Evolutionary conservation across 1,140 invertebrate species (phyloP), one percentile per base, ranked within the genome.

Genomic region (Sarcophaga bullata): DNA sequence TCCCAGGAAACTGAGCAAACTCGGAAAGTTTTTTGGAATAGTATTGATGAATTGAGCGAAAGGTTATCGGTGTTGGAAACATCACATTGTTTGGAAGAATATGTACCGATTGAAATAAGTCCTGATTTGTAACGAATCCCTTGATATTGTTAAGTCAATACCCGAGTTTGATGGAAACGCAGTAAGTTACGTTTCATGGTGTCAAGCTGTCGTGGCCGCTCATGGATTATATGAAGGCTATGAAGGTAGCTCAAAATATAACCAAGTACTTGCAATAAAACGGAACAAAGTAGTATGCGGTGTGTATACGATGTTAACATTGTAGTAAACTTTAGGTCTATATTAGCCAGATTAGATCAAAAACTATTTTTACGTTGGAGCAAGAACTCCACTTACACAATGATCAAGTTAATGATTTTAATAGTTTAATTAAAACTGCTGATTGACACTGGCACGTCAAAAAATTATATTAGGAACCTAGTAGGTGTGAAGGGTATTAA

Each of bases 271-370:
- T 19, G 80, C 25, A 19, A 82, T 83, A 11, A 82, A 82, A 47
- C 19, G 84, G 17, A 84, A 84, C 73, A 84, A 84, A 75, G 75
- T 84, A 13, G 80, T 37, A 58, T 81, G 76, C 8, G 37, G 58
- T 3, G 84, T 80, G 37, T 47, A 82, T 54, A 25, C n/a, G 62
- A 72, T 82, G n/a, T 17, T 84, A 84, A 83, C 58, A 82, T 82
- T 25, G 81, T 82, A 72, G 58, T 84, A 68, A 84, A 84, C 76
- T 84, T 84, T 73, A 82, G 84, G 73, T 50, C 84, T 81, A 85
- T 82, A 84, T 85, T 85, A 52, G 83, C 84, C 11, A 85, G 17
- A 13, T 73, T 17, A 82, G 85, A 62, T 85, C 83, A 47, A 54
- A 83, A n/a, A 81, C 82, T 6, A 82, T 85, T 15, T 80, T 84